Evolutionary conservation across 2,888 invertebrate genomes (phyloP).

Genomic region (Tuberolachnus salignus): DNA sequence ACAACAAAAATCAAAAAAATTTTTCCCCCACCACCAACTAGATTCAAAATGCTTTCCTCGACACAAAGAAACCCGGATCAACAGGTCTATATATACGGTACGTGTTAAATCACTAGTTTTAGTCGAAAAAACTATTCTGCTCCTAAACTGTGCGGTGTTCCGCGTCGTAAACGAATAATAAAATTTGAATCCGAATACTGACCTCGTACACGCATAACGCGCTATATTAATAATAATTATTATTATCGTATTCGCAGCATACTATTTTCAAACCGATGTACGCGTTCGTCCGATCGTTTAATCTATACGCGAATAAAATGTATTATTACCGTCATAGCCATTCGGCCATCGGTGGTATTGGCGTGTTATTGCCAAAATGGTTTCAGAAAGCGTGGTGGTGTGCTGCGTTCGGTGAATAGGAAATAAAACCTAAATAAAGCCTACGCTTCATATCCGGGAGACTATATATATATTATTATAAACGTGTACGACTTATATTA

Average conservation of each 20-base stretch:
- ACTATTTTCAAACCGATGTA: neutral
- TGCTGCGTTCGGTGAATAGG: conserved; percentile 13
- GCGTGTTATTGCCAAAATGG: conserved; percentile 9
- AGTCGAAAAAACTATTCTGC: too few relatives aligned
- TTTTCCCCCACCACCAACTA: too few relatives aligned
- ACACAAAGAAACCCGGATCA: too few relatives aligned
- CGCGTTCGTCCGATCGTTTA: neutral
- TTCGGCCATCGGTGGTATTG: too few relatives aligned
- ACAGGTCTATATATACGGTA: neutral
- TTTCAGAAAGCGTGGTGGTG: conserved; percentile 10
- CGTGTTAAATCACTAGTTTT: too few relatives aligned
- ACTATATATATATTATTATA: neutral
- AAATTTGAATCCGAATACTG: conserved; percentile 32
- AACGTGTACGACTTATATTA: conserved; percentile 28
- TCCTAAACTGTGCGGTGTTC: too few relatives aligned
- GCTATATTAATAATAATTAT: too few relatives aligned
- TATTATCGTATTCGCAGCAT: too few relatives aligned
- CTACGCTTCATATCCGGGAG: conserved; percentile 40
- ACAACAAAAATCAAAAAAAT: too few relatives aligned
- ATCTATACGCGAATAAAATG: neutral
- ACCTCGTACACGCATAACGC: conserved; percentile 36
- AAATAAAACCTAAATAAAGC: conserved; percentile 43
- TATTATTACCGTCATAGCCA: neutral
- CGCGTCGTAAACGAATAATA: neutral
- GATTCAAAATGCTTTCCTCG: too few relatives aligned